Evolutionary conservation across 2,797 vertebrate genomes (phyloP), one percentile per base, ranked within the genome.

Genomic region (Crax fasciolata): DNA sequence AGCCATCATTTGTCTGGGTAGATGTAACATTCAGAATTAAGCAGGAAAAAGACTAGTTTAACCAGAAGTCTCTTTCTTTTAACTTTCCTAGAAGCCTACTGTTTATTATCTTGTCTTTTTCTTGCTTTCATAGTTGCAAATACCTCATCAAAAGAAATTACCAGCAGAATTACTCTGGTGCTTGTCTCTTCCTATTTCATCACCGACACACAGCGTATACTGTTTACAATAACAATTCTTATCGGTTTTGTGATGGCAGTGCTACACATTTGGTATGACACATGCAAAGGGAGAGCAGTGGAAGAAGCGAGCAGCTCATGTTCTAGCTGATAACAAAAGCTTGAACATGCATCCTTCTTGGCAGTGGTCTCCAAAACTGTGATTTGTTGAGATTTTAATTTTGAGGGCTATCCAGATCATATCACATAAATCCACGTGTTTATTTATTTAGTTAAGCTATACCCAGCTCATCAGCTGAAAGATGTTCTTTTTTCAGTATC

Each of bases 71-170:
- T 88, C 71, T 88, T 92, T 78, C 79, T 90, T 61, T 89, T 84
- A 95, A 79, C 65, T 88, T 57, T 35, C 62, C 27, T 30, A 49
- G 55, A 86, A 81, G 41, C 30, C 82, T 65, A 85, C 78, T 59
- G 32, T 38, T 91, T 94, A 49, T 74, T 87, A 57, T 93, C 63
- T 91, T 78, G 57, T 91, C 89, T 88, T 71, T 76, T 84, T 71
- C 74, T 93, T 94, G 89, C 57, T 79, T 63, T 81, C 78, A 19
- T 57, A 54, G 59, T 90, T 91, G 67, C 57, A 84, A 96, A 49
- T 94, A 79, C 77, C 86, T 97, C 75, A 90, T 90, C 89, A 96
- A 84, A 97, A 94, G 71, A 94, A 91, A 95, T 96, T 74, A 93
- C 57, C 85, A 84, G 85, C 80, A 93, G 90, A 59, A 86, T 91